Base-by-base conservation (phyloP, 2,888 invertebrate genomes). In the Aleiodes alternator region DNA sequence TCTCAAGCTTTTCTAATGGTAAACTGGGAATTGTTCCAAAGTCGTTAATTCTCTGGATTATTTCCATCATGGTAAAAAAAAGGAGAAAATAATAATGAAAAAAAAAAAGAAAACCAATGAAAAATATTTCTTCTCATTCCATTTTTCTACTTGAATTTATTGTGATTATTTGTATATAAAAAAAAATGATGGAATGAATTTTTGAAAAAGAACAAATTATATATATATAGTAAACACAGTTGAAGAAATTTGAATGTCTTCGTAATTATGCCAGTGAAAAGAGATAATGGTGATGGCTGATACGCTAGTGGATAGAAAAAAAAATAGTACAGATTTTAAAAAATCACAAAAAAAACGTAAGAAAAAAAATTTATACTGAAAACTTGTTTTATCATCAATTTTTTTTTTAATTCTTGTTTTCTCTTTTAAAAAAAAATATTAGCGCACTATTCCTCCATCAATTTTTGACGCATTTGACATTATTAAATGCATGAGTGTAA, bases 401-500 rank as follows among this genome's bases (percentile, higher is more conserved):
- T 80, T 66, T 83, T 80, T 83, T 80, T 66, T 55, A 43, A 7
- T 43, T 43, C 9, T 43, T 6, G 43, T 43, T 43, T 43, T 43
- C 43, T 43, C 43, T 8, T 9, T 6, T 3, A 43, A 43, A 43
- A 11, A 43, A 43, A 43, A 7, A 76, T 74, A 78, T 79, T 61
- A 71, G 76, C 72, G 78, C 69, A 68, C 75, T 68, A 76, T 73
- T 71, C 72, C 72, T 73, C 72, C 59, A 59, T 69, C 73, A 57
- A 81, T 80, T 83, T 86, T 83, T 86, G 82, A 83, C 80, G 84
- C 82, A 85, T 84, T 43, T 86, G 80, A 83, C 74, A 83, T 77
- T 81, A 72, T 66, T 83, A 81, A 83, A 83, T 80, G 84, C 84
- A 84, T 85, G 84, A 85, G 81, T 86, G 86, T 86, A 84, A 80